Evolutionary conservation across 2,888 invertebrate genomes (phyloP), one percentile per base, ranked within the genome.

Genomic region (Orgyia antiqua): DNA sequence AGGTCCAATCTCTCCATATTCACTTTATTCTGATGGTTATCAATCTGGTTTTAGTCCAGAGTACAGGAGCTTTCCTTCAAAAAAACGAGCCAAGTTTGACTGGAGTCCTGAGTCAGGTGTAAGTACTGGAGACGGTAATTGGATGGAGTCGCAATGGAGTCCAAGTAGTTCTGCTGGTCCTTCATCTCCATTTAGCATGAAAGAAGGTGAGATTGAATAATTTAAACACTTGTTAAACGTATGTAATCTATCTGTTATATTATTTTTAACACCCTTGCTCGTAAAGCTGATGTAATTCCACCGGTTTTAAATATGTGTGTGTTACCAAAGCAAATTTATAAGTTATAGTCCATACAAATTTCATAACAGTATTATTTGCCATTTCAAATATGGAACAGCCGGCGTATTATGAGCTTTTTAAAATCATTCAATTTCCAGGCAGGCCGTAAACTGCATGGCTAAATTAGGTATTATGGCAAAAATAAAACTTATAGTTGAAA

Each of bases 91-190:
- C 2, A 59, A 63, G 25, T 71, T 66, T 58, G 84, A 86, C 32
- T 79, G 80, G 78, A 87, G 87, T 40, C 83, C 86, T 0, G 80
- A 83, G 37, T 86, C 86, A 1, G 75, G 76, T 0, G 43, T 74
- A 7, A 68, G 79, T 42, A 63, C 72, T 2, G 75, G 79, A 2
- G 77, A 80, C 30, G 71, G 79, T 1, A 58, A 71, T 31, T 72
- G 77, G 69, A 71, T 69, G 6, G 76, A 82, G 9, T 87, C 80
- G 39, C 87, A 88, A 43, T 89, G 88, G 88, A 89, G 89, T 45
- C 88, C 89, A 1, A 72, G 71, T 12, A 88, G 88, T 54, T 78
- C 84, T 8, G 69, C 73, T 4, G 77, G 87, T 10, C 77, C 87
- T n/a, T 75, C 78, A 2, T 88, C 89, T 15, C 88, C 79, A 8